A percentile compares a stretch with the other conserved stretches of the same genome.
Conservation (phyloP, 1,140 invertebrate genomes). For the Bombus turneri region DNA sequence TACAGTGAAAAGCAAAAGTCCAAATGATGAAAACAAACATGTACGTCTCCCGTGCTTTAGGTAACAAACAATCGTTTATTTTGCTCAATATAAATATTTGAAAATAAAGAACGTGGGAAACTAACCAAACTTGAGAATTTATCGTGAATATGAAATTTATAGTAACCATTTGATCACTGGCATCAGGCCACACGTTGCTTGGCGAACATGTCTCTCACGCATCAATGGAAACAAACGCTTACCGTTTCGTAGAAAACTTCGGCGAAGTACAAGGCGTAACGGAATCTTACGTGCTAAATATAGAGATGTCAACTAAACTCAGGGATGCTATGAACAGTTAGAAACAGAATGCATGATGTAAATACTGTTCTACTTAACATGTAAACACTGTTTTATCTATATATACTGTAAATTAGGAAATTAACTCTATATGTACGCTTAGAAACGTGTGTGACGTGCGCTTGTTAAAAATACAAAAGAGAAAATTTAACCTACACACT, state of each 20-base stretch:
- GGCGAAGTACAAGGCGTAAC: conserved; percentile 5
- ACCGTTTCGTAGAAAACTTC: conserved; percentile 11
- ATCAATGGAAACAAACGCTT: conserved; percentile 13
- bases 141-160: background rate
- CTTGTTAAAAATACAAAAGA: too few relatives aligned
- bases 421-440: too few relatives aligned
- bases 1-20: background rate
- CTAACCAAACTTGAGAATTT: background rate
- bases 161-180: conserved; percentile 20
- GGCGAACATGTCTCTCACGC: conserved; percentile 7
- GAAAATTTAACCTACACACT: too few relatives aligned
- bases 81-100: too few relatives aligned
- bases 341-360: conserved; percentile 4
- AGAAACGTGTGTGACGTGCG: too few relatives aligned
- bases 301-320: conserved; percentile 27
- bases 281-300: conserved; percentile 30
- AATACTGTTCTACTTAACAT: background rate
- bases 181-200: conserved; percentile 6
- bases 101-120: background rate
- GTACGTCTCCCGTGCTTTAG: background rate
- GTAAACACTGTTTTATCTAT: background rate
- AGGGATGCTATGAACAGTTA: background rate
- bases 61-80: background rate
- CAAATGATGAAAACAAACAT: background rate
- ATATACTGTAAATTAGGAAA: too few relatives aligned